A percentile compares a stretch with the other conserved stretches of the same genome.
phyloP scores from a whole-genome alignment of 1,140 invertebrate genomes.

The Steinernema khuongi region DNA sequence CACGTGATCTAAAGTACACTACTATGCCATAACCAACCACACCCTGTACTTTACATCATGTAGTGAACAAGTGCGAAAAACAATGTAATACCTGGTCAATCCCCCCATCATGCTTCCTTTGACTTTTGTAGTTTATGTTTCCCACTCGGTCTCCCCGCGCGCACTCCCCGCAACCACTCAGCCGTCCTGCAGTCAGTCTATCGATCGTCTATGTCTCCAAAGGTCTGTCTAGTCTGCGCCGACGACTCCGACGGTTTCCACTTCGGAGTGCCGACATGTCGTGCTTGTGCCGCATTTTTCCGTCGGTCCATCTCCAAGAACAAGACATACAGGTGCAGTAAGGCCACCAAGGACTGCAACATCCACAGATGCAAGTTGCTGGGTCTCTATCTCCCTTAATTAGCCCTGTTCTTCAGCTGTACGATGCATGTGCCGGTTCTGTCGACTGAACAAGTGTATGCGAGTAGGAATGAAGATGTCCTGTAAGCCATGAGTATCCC shows the following conservation, averaged over 20 bases:
- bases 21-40: too few species aligned
- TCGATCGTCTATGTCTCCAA: too few species aligned
- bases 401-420: background rate
- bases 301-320: background rate
- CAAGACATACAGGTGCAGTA: background rate
- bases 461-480: background rate
- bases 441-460: background rate
- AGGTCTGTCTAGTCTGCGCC: background rate
- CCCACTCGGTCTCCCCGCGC: too few species aligned
- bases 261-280: background rate
- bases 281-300: background rate
- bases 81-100: too few species aligned
- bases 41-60: too few species aligned
- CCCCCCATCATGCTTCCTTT: too few species aligned
- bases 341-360: background rate
- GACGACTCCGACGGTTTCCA: background rate
- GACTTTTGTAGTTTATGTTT: too few species aligned
- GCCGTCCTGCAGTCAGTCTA: too few species aligned
- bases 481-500: too few species aligned
- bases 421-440: background rate
- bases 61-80: too few species aligned
- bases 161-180: too few species aligned
- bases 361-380: background rate
- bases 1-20: too few species aligned
- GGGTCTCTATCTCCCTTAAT: background rate